Base-by-base conservation (phyloP, 2,797 vertebrate genomes). In the Coregonus suidteri region DNA sequence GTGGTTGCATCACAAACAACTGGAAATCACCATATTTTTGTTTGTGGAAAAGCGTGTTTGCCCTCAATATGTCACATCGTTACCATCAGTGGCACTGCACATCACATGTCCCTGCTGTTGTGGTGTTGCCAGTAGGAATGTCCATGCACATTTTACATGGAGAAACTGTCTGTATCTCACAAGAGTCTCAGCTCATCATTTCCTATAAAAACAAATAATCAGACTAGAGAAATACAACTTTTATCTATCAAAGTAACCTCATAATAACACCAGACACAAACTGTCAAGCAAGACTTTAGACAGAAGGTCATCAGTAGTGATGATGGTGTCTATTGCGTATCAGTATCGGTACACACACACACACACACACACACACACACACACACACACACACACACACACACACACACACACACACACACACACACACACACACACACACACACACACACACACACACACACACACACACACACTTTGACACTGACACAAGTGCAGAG, bases 11-110 rank as follows among this genome's bases (percentile, higher is more conserved):
- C 87, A 90, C 85, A 91, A 91, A 92, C 87, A 91, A 91, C 75
- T 91, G 84, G 81, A 90, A 91, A 91, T 89, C 85, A 82, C 75
- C 79, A 79, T 88, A 86, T 88, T 94, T 92, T 91, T 91, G 88
- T 90, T 91, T 90, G 89, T 86, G 86, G 90, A 91, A 90, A 89
- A 89, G 84, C 84, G 83, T 87, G 87, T 89, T 91, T 90, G 90
- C 89, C 88, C 88, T 90, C 90, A 91, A 89, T 90, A 89, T 91
- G 90, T 91, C 86, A 89, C 88, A 91, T 90, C 91, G 87, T 85
- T 91, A 77, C 83, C 89, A 81, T 89, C 87, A 85, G 86, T 84
- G 85, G 85, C 90, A 86, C 79, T 83, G 85, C 87, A 81, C 85
- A 90, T 91, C 90, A 90, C 89, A 91, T 76, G 70, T 87, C 84